Evolutionary conservation across 2,888 invertebrate genomes (phyloP).

Genomic region (Cheilosia urbana): DNA sequence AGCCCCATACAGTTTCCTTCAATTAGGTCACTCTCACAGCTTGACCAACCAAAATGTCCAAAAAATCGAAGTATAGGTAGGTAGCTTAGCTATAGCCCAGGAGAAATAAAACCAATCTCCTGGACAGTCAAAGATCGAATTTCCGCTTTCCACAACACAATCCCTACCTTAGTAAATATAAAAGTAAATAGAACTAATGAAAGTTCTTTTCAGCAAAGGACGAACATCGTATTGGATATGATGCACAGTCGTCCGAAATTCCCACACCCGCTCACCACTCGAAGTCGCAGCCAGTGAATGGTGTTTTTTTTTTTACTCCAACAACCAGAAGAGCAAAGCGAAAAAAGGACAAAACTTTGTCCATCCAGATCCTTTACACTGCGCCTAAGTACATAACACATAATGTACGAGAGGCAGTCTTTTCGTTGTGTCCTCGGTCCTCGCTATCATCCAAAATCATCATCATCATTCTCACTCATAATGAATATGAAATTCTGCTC

Average conservation of each 20-base stretch:
- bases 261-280: constrained; percentile 40
- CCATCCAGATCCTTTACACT: constrained; percentile 68
- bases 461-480: constrained; percentile 57
- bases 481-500: constrained; percentile 70
- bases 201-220: constrained; percentile 54
- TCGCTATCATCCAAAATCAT: constrained; percentile 51
- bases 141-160: constrained; percentile 28
- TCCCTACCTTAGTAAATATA: constrained; percentile 36
- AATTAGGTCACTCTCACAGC: constrained; percentile 46
- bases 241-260: constrained; percentile 43
- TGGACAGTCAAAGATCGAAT: constrained; percentile 48
- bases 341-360: constrained; percentile 74
- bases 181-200: constrained; percentile 69
- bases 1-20: not conserved
- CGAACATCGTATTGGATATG: constrained; percentile 68
- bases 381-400: constrained; percentile 74
- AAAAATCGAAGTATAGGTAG: not conserved
- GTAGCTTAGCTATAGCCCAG: not conserved
- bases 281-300: constrained; percentile 17
- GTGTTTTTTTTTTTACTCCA: constrained; percentile 4
- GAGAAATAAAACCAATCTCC: not conserved
- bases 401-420: constrained; percentile 72
- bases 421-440: constrained; percentile 66
- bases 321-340: constrained; percentile 57
- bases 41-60: constrained; percentile 2